A percentile compares a stretch with the other conserved stretches of the same genome.
phyloP scores from a whole-genome alignment of 1,140 invertebrate species.

The Ceratitis capitata region DNA sequence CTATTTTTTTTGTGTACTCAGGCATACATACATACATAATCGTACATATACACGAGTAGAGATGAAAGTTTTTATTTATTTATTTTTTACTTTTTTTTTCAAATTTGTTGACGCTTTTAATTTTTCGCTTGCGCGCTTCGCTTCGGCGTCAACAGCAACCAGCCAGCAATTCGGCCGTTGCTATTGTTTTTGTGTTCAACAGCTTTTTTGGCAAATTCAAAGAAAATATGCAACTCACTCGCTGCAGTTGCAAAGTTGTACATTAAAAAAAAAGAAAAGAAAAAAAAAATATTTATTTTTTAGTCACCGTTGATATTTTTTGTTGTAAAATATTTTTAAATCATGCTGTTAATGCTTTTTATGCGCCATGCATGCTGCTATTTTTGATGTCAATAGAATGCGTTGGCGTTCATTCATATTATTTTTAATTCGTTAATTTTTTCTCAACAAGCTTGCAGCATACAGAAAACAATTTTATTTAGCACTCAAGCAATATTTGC shows the following conservation, averaged over 20 bases:
- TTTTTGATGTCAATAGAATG: conserved; percentile 8
- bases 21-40: not conserved
- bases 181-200: not conserved
- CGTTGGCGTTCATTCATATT: not conserved
- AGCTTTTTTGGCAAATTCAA: not conserved
- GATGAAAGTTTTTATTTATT: no score
- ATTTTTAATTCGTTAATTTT: not conserved
- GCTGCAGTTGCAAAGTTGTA: not conserved
- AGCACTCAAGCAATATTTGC: conserved; percentile 3
- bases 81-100: not conserved
- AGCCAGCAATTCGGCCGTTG: not conserved
- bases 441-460: not conserved
- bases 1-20: no score
- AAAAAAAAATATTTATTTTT: not conserved
- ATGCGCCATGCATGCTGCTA: not conserved
- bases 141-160: not conserved
- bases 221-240: not conserved
- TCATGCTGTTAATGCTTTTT: not conserved
- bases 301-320: not conserved
- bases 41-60: no score
- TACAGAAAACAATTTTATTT: not conserved
- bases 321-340: not conserved
- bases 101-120: conserved; percentile 6
- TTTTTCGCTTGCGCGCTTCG: not conserved
- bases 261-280: no score